These are phyloP conservation scores for Scaptomyza polygonia DNA, from an alignment of 2,888 invertebrate genomes.

Conservation along the genomic window DNA sequence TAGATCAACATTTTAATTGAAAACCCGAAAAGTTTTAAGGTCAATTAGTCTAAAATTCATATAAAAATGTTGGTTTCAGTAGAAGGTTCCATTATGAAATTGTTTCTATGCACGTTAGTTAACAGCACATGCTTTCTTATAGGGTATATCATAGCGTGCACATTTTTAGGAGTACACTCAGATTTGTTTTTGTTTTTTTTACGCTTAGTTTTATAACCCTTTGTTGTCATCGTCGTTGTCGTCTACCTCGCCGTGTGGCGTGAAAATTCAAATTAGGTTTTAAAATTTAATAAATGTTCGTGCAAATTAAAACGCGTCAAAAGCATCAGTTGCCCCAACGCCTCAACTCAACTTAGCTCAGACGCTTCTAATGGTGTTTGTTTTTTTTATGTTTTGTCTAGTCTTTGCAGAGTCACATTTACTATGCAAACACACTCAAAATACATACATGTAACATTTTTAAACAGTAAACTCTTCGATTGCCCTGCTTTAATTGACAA, in stretches of 20 bases:
- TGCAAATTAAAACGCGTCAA: constrained; percentile 72
- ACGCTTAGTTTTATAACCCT: constrained; percentile 54
- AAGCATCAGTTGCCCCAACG: constrained; percentile 50
- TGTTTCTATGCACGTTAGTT: neutral
- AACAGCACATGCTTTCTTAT: neutral
- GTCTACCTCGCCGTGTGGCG: constrained; percentile 52
- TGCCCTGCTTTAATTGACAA: neutral
- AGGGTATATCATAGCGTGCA: constrained; percentile 10
- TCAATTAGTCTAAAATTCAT: too few species aligned
- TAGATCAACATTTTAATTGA: too few species aligned
- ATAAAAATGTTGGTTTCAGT: too few species aligned
- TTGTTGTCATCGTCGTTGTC: constrained; percentile 28
- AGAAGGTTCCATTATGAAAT: too few species aligned
- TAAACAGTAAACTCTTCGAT: neutral
- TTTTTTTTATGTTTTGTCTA: too few species aligned
- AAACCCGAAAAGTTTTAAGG: too few species aligned
- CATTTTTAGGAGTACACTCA: neutral
- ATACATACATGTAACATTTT: neutral
- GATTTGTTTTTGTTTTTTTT: constrained; percentile 50
- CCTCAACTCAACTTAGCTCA: constrained; percentile 20
- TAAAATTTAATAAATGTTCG: constrained; percentile 80
- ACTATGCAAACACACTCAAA: neutral
- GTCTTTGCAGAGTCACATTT: neutral
- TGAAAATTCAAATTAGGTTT: constrained; percentile 82
- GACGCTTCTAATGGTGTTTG: constrained; percentile 64